Conservation (phyloP, 2,113 vertebrate species). For the Urocitellus parryii region DNA sequence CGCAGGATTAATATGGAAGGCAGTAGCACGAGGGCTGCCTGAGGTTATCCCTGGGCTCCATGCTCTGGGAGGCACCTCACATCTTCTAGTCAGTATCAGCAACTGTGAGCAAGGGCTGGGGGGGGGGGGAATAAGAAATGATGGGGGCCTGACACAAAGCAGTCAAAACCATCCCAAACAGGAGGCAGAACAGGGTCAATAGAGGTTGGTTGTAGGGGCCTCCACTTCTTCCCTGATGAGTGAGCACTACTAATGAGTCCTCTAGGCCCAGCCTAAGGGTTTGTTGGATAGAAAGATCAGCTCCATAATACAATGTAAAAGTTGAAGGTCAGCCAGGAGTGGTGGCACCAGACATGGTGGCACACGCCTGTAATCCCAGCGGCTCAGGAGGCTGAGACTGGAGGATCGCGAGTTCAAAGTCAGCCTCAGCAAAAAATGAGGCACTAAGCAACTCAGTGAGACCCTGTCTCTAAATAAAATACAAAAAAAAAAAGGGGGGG, state of each 20-base stretch:
- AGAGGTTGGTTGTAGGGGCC: not conserved
- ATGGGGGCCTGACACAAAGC: not conserved
- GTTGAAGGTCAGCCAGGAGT: too few relatives aligned
- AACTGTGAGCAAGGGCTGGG: not conserved
- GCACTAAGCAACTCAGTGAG: too few relatives aligned
- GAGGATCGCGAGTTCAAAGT: too few relatives aligned
- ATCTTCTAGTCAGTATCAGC: not conserved
- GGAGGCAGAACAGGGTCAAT: not conserved
- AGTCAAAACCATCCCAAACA: not conserved
- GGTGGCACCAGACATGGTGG: too few relatives aligned
- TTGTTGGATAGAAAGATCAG: not conserved
- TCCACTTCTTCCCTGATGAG: not conserved
- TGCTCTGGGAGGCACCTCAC: too few relatives aligned
- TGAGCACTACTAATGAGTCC: not conserved
- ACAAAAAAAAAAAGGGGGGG: too few relatives aligned
- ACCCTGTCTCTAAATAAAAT: too few relatives aligned
- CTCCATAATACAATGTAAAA: not conserved
- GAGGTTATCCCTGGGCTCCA: not conserved
- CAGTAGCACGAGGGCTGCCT: too few relatives aligned
- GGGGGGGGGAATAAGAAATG: accelerated
- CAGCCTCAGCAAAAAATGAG: too few relatives aligned
- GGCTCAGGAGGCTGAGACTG: too few relatives aligned
- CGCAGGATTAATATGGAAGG: not conserved
- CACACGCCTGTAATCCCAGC: too few relatives aligned
- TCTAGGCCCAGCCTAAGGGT: too few relatives aligned